Conservation (phyloP, 2,888 invertebrate species). For the Spodoptera exigua region DNA sequence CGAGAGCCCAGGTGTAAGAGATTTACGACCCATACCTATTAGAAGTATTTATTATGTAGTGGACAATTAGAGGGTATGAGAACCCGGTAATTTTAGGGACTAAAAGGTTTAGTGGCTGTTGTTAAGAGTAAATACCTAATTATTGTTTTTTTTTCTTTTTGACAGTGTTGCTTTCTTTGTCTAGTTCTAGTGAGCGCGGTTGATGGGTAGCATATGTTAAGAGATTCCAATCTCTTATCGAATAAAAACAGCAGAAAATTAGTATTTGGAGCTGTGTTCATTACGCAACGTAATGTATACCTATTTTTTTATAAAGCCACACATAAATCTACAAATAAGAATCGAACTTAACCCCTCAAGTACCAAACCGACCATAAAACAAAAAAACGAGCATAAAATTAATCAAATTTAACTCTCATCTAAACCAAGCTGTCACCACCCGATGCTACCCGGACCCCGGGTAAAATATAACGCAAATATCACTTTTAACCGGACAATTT, state of each 20-base stretch:
- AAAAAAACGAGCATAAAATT: constrained; percentile 29
- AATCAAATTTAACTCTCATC: constrained; percentile 39
- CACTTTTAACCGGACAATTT: constrained; percentile 35
- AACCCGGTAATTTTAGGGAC: constrained; percentile 39
- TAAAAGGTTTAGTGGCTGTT: constrained; percentile 23
- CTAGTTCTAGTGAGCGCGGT: background rate
- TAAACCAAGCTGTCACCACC: constrained; percentile 41
- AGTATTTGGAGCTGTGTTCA: too few species aligned
- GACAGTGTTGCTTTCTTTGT: background rate
- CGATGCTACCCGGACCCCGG: constrained; percentile 28
- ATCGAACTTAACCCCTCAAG: background rate
- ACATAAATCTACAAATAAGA: background rate
- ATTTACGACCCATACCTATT: constrained; percentile 53
- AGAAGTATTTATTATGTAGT: constrained; percentile 51
- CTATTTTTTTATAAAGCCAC: background rate
- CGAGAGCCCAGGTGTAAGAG: constrained; percentile 61
- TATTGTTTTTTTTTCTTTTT: constrained; percentile 27
- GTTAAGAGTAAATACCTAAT: constrained; percentile 29
- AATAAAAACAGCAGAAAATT: too few species aligned
- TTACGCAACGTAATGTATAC: too few species aligned
- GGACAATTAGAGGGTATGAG: constrained; percentile 53
- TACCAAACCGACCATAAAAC: constrained; percentile 4
- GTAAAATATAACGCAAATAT: constrained; percentile 44
- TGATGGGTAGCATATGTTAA: too few species aligned
- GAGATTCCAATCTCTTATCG: too few species aligned